A percentile compares a stretch with the other conserved stretches of the same genome.
These are phyloP conservation scores for Bruchidius siliquastri DNA, from an alignment of 2,888 invertebrate species.

Conservation along the genomic window DNA sequence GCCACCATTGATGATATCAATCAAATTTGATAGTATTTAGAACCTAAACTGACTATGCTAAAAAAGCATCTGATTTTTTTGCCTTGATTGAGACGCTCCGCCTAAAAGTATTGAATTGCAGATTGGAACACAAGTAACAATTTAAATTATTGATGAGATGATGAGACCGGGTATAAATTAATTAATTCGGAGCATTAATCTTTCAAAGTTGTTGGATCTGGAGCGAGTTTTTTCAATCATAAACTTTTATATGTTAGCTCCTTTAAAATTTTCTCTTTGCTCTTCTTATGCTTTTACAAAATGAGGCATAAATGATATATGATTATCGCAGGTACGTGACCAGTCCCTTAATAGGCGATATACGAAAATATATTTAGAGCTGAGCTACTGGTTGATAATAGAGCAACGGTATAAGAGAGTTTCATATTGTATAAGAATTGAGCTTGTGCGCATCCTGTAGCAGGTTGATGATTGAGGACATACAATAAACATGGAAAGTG, in stretches of 20 bases:
- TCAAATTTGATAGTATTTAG: no score
- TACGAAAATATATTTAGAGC: not conserved
- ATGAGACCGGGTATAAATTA: constrained; percentile 16
- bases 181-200: constrained; percentile 13
- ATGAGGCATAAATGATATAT: not conserved
- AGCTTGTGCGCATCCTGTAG: no score
- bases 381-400: not conserved
- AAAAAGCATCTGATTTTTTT: not conserved
- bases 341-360: not conserved
- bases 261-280: not conserved
- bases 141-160: constrained; percentile 21
- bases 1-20: no score
- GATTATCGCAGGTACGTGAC: not conserved
- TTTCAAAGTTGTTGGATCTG: not conserved
- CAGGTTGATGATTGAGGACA: no score
- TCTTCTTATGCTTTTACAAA: not conserved
- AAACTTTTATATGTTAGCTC: not conserved
- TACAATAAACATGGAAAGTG: no score
- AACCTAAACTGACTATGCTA: not conserved
- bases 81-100: not conserved
- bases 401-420: not conserved
- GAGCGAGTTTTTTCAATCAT: constrained; percentile 9
- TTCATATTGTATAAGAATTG: no score
- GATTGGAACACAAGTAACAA: constrained; percentile 17
- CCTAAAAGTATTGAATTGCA: constrained; percentile 17